Base-by-base conservation (phyloP, 2,113 vertebrate genomes). In the Tychaedon coryphoeus region DNA sequence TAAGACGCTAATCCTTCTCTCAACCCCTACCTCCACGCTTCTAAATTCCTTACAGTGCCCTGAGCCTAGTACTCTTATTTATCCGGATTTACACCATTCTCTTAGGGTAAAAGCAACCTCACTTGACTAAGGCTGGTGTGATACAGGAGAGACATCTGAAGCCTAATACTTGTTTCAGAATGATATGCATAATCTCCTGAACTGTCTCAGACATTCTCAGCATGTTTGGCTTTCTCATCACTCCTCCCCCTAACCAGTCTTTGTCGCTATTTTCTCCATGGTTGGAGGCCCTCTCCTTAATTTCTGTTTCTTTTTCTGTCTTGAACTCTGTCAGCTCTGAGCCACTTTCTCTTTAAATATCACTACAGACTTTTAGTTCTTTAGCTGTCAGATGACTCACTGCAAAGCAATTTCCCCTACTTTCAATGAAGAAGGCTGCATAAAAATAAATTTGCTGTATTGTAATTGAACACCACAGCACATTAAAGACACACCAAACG, bases 371-470 rank as follows among this genome's bases (percentile, higher is more conserved):
- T 96, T 96, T 33, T 31, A 94, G 90, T 93, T 94, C 87, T 83
- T 86, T 81, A 86, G 80, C 75, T 97, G 90, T 95, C 77, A 88
- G 86, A 97, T 97, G 96, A 97, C 90, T 97, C 97, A 97, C 53
- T 60, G 88, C 88, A 95, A 85, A 92, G 86, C 88, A 93, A 82
- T 92, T 92, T 95, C 73, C 77, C 74, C 79, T 96, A 93, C 65
- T 89, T 97, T 92, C 85, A 85, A 80, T 72, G 74, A 94, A 94
- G 86, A 80, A 89, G 40, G 22, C 34, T 82, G 60, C 73, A 90
- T 80, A 96, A 97, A 97, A 97, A 97, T 96, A 93, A 86, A 94
- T 95, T 72, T 77, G 70, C 91, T 95, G 93, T 76, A 94, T 91
- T 96, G 93, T 75, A 97, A 87, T 7, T 80, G 88, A 97, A 93